Conservation (phyloP, 2,113 vertebrate species). For the Leucoraja erinaceus region DNA sequence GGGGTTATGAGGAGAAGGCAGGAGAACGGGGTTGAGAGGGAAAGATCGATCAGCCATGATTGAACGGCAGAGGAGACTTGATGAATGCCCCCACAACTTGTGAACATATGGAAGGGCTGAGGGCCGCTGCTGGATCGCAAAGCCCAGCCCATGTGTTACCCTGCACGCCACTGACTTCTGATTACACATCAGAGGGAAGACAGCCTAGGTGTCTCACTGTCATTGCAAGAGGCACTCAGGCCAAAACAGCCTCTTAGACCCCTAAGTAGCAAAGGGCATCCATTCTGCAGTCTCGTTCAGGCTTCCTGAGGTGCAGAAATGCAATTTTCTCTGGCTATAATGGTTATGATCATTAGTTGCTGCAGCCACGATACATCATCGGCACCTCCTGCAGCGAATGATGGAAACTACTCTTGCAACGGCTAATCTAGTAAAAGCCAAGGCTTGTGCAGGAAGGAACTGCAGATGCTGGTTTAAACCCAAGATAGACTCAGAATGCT, state of each 20-base stretch:
- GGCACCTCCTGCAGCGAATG: constrained; percentile 1
- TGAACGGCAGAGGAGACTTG: too few species aligned
- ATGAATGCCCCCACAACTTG: too few species aligned
- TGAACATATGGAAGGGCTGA: background rate
- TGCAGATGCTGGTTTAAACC: too few species aligned
- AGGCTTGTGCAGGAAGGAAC: background rate
- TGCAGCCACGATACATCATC: constrained; percentile 4
- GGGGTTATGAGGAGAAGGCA: too few species aligned
- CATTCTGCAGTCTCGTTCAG: background rate
- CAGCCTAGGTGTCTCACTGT: background rate
- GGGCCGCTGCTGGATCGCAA: background rate
- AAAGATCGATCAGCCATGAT: too few species aligned
- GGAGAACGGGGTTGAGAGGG: too few species aligned
- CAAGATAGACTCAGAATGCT: too few species aligned
- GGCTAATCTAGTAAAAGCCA: constrained; percentile 2
- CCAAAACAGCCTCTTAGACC: constrained; percentile 16
- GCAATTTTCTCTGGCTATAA: constrained; percentile 1
- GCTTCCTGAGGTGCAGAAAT: constrained; percentile 23
- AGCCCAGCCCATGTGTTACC: background rate
- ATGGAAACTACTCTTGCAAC: background rate
- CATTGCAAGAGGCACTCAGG: background rate
- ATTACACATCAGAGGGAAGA: background rate
- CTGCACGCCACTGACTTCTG: background rate
- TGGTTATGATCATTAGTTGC: constrained; percentile 24
- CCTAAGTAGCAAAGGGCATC: constrained; percentile 14